A percentile compares a stretch with the other conserved stretches of the same genome.
These are phyloP conservation scores for Pyrochroa serraticornis DNA, from an alignment of 2,888 invertebrate genomes.

Conservation along the genomic window DNA sequence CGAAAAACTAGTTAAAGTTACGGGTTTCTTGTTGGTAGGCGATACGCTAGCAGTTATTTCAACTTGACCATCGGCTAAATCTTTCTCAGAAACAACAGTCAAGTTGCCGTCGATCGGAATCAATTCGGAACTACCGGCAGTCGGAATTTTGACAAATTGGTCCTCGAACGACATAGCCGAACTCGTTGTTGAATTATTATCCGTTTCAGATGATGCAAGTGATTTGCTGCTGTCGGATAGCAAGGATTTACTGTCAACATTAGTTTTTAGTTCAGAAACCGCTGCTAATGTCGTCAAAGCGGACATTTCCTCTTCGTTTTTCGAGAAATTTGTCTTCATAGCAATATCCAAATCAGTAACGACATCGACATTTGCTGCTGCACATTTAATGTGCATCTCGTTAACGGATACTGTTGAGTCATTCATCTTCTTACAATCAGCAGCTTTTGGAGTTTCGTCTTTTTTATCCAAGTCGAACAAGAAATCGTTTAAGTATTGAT, in stretches of 20 bases:
- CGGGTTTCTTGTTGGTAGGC: conserved; percentile 55
- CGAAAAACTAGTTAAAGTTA: conserved; percentile 51
- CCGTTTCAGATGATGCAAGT: background rate
- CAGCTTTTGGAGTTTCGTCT: conserved; percentile 2
- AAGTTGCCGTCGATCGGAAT: conserved; percentile 65
- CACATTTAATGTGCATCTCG: conserved; percentile 29
- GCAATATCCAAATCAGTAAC: conserved; percentile 35
- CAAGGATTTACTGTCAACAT: no score
- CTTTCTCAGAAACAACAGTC: conserved; percentile 60
- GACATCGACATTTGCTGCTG: conserved; percentile 15
- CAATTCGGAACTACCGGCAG: conserved; percentile 34
- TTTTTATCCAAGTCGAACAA: conserved; percentile 15
- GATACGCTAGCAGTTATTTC: conserved; percentile 61
- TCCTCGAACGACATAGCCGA: conserved; percentile 2
- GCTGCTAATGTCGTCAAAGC: conserved; percentile 29
- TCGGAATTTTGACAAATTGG: conserved; percentile 5
- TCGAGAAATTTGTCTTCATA: conserved; percentile 42
- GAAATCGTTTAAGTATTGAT: conserved; percentile 24
- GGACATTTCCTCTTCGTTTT: conserved; percentile 37
- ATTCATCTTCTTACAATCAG: conserved; percentile 4
- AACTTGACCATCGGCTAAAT: conserved; percentile 58
- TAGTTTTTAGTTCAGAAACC: conserved; percentile 24
- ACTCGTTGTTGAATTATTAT: background rate
- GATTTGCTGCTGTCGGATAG: conserved; percentile 7
- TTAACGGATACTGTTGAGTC: background rate